Conservation (phyloP, 1,140 invertebrate species). For the Drosophila bipectinata region DNA sequence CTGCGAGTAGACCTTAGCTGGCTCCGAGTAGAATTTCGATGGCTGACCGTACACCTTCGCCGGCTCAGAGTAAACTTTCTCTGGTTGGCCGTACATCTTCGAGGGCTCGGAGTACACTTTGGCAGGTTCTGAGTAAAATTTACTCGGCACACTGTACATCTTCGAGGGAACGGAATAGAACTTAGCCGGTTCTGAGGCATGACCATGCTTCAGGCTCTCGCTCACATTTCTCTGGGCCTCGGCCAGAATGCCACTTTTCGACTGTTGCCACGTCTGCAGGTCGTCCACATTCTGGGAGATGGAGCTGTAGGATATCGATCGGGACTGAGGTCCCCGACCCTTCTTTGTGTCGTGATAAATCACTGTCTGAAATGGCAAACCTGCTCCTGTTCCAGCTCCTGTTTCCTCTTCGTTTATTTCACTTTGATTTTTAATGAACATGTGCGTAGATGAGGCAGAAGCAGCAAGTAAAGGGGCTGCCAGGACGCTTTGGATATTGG, state of each 20-base stretch:
- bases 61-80: conserved; percentile 87
- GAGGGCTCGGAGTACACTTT: conserved; percentile 87
- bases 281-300: conserved; percentile 84
- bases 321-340: conserved; percentile 75
- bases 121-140: conserved; percentile 87
- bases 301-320: conserved; percentile 85
- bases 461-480: conserved; percentile 62
- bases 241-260: conserved; percentile 63
- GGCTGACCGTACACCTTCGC: conserved; percentile 88
- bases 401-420: conserved; percentile 33
- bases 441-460: conserved; percentile 38
- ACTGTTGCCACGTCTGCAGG: conserved; percentile 68
- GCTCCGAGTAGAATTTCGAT: conserved; percentile 86
- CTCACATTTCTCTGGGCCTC: conserved; percentile 81
- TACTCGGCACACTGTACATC: conserved; percentile 86
- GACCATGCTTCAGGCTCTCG: conserved; percentile 69
- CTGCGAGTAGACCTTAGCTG: conserved; percentile 85
- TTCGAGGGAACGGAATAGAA: conserved; percentile 84
- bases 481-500: conserved; percentile 75
- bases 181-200: conserved; percentile 82
- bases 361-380: conserved; percentile 83
- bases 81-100: conserved; percentile 87
- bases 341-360: conserved; percentile 86
- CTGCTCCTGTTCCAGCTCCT: conserved; percentile 41
- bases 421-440: conserved; percentile 45